Conservation (phyloP, 2,797 vertebrate species). For the Podargus strigoides region DNA sequence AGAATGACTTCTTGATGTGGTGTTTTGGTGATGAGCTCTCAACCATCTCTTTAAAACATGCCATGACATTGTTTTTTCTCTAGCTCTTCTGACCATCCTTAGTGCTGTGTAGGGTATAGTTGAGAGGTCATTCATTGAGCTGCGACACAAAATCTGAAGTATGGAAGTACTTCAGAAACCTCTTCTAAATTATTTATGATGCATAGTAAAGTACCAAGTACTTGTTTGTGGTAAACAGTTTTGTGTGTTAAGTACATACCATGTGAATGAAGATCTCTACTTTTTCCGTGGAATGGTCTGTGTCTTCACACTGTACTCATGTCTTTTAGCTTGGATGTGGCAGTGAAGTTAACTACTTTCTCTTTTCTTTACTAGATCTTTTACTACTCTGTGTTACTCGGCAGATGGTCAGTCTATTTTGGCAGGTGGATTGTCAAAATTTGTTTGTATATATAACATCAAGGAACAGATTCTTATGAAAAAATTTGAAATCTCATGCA, state of each 20-base stretch:
- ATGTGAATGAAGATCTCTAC: not conserved
- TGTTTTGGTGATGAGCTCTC: not conserved
- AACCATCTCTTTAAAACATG: not conserved
- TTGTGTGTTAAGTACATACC: not conserved
- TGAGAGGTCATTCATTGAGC: not conserved
- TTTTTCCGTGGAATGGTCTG: not conserved
- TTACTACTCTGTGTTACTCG: constrained; percentile 91
- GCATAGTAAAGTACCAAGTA: not conserved
- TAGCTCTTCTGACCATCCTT: not conserved
- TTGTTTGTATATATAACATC: constrained; percentile 93
- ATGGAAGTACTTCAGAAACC: not conserved
- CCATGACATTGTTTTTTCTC: not conserved
- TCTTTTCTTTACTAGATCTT: constrained; percentile 77
- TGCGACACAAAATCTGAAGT: not conserved
- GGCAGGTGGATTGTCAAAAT: constrained; percentile 90
- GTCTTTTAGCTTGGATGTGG: not conserved
- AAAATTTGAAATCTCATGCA: constrained; percentile 97
- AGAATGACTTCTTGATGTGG: accelerated
- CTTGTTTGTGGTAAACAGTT: not conserved
- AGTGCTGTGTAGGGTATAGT: not conserved
- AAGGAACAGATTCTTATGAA: constrained; percentile 92
- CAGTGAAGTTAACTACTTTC: not conserved
- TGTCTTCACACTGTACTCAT: not conserved
- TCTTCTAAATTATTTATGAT: not conserved
- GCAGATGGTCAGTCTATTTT: constrained; percentile 90